phyloP scores from a whole-genome alignment of 2,113 vertebrate genomes.

The Silurus meridionalis region DNA sequence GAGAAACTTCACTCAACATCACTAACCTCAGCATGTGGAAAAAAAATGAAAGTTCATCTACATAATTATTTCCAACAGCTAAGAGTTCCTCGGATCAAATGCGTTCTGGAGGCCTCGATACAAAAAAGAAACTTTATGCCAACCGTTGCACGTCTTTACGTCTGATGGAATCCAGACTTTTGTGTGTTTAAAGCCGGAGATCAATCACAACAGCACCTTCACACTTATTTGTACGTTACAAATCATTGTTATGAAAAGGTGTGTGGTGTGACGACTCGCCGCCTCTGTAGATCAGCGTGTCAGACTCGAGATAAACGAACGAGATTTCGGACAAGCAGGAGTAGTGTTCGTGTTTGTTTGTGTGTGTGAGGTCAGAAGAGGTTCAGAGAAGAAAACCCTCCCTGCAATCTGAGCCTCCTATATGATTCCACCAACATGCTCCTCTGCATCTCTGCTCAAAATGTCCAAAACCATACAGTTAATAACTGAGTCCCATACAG shows the following conservation, averaged over 20 bases:
- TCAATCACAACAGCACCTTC: slow-evolving; percentile 77
- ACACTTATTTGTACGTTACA: slow-evolving; percentile 76
- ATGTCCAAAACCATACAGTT: slow-evolving; percentile 61
- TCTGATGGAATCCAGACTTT: slow-evolving; percentile 89
- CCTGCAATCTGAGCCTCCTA: slow-evolving; percentile 42
- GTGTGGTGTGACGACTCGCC: slow-evolving; percentile 75
- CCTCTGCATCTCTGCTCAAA: slow-evolving; percentile 53
- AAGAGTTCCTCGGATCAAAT: not conserved
- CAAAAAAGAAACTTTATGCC: slow-evolving; percentile 44
- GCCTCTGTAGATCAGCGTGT: slow-evolving; percentile 71
- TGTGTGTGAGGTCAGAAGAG: slow-evolving; percentile 30
- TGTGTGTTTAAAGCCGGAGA: slow-evolving; percentile 81
- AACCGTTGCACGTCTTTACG: slow-evolving; percentile 70
- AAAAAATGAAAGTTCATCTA: not conserved
- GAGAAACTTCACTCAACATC: not conserved
- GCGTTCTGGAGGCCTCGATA: not conserved
- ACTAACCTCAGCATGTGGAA: not conserved
- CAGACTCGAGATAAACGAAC: slow-evolving; percentile 80
- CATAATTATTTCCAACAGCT: too few species aligned
- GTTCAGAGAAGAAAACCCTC: slow-evolving; percentile 50
- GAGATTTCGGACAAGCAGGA: slow-evolving; percentile 70
- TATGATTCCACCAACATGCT: slow-evolving; percentile 61
- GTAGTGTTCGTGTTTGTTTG: slow-evolving; percentile 49
- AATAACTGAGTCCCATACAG: slow-evolving; percentile 67
- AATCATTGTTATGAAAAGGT: slow-evolving; percentile 83